A percentile compares a stretch with the other conserved stretches of the same genome.
These are phyloP conservation scores for Takifugu bimaculatus DNA, from an alignment of 2,113 vertebrate species.

Conservation along the genomic window DNA sequence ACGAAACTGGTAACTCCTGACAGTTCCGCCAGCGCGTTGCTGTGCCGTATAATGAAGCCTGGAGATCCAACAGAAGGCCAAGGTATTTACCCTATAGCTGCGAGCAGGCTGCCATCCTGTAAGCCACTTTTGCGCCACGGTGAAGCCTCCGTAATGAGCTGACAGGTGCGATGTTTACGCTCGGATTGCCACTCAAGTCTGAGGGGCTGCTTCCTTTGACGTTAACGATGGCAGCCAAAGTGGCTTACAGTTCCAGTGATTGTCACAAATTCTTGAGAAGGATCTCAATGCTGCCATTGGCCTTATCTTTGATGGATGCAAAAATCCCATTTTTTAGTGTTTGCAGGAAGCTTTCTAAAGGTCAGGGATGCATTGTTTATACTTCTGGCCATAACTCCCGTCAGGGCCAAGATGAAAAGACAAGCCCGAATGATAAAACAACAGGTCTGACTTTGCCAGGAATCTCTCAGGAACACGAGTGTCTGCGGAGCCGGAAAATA, in stretches of 20 bases:
- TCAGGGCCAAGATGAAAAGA: too few species aligned
- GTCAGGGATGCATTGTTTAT: too few species aligned
- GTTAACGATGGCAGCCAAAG: conserved; percentile 54
- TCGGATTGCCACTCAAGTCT: conserved; percentile 59
- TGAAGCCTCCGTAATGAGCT: conserved; percentile 71
- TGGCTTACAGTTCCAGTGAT: conserved; percentile 37
- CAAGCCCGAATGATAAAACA: too few species aligned
- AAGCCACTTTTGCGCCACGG: conserved; percentile 51
- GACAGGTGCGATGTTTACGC: conserved; percentile 69
- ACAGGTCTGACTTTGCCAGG: too few species aligned
- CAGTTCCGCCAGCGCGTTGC: conserved; percentile 54
- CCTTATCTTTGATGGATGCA: neutral
- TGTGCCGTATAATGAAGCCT: conserved; percentile 65
- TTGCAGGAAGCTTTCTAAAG: neutral
- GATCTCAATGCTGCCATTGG: neutral
- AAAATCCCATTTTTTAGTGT: neutral
- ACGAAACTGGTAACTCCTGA: conserved; percentile 65
- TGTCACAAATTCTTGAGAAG: conserved; percentile 29
- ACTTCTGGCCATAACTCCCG: too few species aligned
- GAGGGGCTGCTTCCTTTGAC: conserved; percentile 46
- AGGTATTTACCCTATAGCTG: conserved; percentile 61
- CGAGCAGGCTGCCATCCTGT: conserved; percentile 53
- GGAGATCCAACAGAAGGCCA: conserved; percentile 65
- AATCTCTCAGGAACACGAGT: too few species aligned
- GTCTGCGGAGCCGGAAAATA: too few species aligned